These are phyloP conservation scores for Octopus bimaculoides DNA, from an alignment of 1,140 invertebrate genomes.

Conservation along the genomic window DNA sequence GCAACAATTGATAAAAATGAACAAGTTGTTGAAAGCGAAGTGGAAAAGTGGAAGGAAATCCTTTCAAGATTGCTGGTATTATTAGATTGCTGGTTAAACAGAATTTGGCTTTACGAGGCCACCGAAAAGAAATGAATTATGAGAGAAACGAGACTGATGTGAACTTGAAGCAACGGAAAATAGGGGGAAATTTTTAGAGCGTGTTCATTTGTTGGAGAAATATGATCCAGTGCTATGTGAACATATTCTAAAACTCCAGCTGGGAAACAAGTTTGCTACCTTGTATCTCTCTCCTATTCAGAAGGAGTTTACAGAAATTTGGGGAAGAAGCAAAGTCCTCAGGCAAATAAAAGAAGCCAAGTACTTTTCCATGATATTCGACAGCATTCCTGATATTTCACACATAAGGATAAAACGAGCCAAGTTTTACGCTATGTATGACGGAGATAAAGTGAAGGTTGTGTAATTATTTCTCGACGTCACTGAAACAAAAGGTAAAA, in stretches of 20 bases:
- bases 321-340: neutral
- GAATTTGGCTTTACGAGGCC: slow-evolving; percentile 6
- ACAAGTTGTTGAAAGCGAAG: slow-evolving; percentile 4
- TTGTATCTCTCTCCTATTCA: neutral
- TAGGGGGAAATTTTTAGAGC: slow-evolving; percentile 4
- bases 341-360: slow-evolving; percentile 3
- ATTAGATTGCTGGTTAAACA: slow-evolving; percentile 5
- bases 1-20: slow-evolving; percentile 5
- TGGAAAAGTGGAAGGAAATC: slow-evolving; percentile 7
- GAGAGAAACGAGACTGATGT: neutral
- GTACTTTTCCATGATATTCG: slow-evolving; percentile 7
- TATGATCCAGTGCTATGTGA: slow-evolving; percentile 7
- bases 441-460: slow-evolving; percentile 7
- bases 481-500: slow-evolving; percentile 7
- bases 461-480: neutral
- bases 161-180: slow-evolving; percentile 6
- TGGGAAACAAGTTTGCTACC: slow-evolving; percentile 4
- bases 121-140: slow-evolving; percentile 4
- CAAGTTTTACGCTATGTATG: slow-evolving; percentile 1
- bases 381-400: slow-evolving; percentile 1
- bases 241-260: neutral
- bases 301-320: slow-evolving; percentile 1
- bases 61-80: slow-evolving; percentile 7
- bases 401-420: slow-evolving; percentile 3
- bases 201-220: neutral